Base-by-base conservation (phyloP, 2,888 invertebrate species). In the Pollenia labialis region DNA sequence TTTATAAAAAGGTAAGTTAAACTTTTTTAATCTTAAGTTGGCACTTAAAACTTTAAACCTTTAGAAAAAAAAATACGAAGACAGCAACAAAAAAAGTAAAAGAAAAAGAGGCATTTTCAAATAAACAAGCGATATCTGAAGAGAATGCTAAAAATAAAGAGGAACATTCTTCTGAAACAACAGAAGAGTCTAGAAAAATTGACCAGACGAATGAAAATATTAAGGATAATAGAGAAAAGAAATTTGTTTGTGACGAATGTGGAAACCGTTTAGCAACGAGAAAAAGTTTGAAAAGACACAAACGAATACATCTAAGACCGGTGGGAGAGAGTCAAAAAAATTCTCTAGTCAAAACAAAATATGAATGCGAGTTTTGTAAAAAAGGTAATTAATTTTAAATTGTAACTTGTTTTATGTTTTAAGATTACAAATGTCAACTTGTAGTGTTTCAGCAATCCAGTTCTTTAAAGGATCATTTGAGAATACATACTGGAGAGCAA, bases 391-490 rank as follows among this genome's bases (percentile, higher is more conserved):
- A 8, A 62, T 3, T 12, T 8, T n/a, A 44, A 14, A 23, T 46
- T 42, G 16, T 23, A 32, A 46, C 50, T 23, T 18, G 1, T 0
- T 48, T 14, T 23, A 48, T 12, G 32, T 50, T 44, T 60, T 40
- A 46, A 64, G 12, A 56, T 14, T n/a, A 42, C 2, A 68, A 52
- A 71, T 16, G 32, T 54, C 0, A 42, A 52, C 54, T 54, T 71
- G 10, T 46, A 95, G 95, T 93, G 6, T 95, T 95, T 90, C 91
- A 92, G 1, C 95, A 95, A 89, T 90, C 94, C 6, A 94, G 94
- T 89, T 94, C 94, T 48, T 90, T 95, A 1, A 95, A 95, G 84
- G 95, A 95, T 88, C 95, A 95, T 88, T 89, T 95, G 32, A 92
- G 95, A 2, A 94, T 93, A 0, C 95, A 95, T 89, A 91, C 90